Evolutionary conservation across 2,888 invertebrate species (phyloP), one percentile per base, ranked within the genome.

Genomic region (Chouioia cunea): DNA sequence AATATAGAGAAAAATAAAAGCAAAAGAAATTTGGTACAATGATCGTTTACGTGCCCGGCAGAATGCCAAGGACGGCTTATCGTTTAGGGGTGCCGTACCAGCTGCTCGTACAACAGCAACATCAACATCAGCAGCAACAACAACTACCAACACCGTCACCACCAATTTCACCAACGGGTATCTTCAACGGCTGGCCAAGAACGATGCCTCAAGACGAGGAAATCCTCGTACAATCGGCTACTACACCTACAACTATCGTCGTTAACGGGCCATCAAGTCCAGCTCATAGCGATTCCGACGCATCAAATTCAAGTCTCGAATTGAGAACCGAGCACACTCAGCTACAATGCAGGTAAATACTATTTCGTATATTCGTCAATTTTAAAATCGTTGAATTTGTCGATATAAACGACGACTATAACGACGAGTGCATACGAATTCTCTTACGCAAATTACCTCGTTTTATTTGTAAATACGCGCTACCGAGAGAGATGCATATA

Each of bases 1-100:
- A 43, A 16, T 12, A 43, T 56, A 56, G 48, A 52, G 50, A 52
- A 48, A 23, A 64, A 14, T 46, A 48, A 36, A 43, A 27, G 8
- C 44, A 22, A 59, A 69, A 56, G 62, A 52, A 18, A 60, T 46
- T 59, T 44, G 62, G 23, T 70, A 82, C 77, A 76, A 85, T 85
- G 85, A 85, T 85, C 77, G 81, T 85, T 81, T 84, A 85, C 81
- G 84, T 85, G 76, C 84, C 85, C 76, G 85, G 84, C 80, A 85
- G 85, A 83, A 85, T 85, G 85, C 85, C 85, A 80, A 83, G 66
- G 47, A 82, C 79, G 81, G 80, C 77, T 76, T 81, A 75, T 73
- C 79, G 59, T 77, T 78, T 73, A 78, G 80, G 77, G 80, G 81
- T 36, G 36, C 74, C 78, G 76, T 74, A 84, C 81, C 75, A 81